Conservation (phyloP, 2,797 vertebrate species). For the Sebastiscus albofasciatus region DNA sequence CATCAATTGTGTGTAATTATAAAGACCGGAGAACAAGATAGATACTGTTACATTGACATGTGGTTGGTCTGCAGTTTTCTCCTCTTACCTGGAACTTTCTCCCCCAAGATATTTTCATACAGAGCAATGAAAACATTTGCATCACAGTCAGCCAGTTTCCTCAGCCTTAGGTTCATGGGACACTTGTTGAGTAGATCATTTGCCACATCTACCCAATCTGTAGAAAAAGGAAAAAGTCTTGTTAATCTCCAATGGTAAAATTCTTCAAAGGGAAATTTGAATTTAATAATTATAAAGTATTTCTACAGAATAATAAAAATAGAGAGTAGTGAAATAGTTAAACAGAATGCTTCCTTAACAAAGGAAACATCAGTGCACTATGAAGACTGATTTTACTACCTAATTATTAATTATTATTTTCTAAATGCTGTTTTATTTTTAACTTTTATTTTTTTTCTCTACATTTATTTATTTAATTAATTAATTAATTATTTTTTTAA, state of each 20-base stretch:
- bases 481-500: too few relatives aligned
- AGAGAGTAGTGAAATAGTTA: not conserved
- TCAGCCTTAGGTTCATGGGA: conserved; percentile 84
- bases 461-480: too few relatives aligned
- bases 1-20: too few relatives aligned
- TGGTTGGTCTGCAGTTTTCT: not conserved
- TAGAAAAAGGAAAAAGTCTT: not conserved
- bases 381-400: not conserved
- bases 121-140: conserved; percentile 89
- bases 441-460: too few relatives aligned
- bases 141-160: conserved; percentile 87
- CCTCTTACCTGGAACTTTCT: conserved; percentile 92
- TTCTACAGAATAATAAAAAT: not conserved
- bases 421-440: not conserved
- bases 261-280: not conserved
- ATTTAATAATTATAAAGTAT: not conserved
- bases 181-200: conserved; percentile 91
- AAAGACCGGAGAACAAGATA: too few relatives aligned
- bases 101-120: conserved; percentile 92
- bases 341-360: not conserved
- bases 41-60: not conserved
- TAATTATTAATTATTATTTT: too few relatives aligned
- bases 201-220: conserved; percentile 92
- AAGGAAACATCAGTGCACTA: not conserved
- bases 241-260: not conserved